These are phyloP conservation scores for Colossoma macropomum DNA, from an alignment of 2,113 vertebrate genomes.

Conservation along the genomic window DNA sequence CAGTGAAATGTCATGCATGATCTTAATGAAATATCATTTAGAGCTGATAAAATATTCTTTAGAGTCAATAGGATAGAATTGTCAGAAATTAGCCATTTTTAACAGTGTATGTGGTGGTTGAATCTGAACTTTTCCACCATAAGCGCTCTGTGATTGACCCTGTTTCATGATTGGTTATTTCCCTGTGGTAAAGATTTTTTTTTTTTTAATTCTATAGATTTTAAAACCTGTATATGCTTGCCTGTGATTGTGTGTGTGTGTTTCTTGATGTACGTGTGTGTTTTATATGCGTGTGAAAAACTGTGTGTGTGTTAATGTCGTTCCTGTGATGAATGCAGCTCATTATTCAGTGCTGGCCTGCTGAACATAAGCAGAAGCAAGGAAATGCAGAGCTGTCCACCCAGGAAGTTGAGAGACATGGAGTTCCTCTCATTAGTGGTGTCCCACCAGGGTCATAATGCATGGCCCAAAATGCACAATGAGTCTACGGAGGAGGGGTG, in stretches of 20 bases:
- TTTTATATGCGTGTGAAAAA: background rate
- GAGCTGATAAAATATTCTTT: constrained; percentile 18
- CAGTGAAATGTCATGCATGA: constrained; percentile 67
- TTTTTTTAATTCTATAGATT: background rate
- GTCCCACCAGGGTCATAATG: constrained; percentile 78
- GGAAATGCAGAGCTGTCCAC: constrained; percentile 79
- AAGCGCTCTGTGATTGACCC: background rate
- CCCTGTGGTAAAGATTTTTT: too few species aligned
- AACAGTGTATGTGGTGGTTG: background rate
- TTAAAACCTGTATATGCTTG: constrained; percentile 22
- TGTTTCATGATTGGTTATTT: too few species aligned
- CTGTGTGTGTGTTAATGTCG: constrained; percentile 44
- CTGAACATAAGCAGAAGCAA: constrained; percentile 70
- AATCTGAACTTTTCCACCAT: background rate
- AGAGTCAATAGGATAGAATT: background rate
- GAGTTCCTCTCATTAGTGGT: constrained; percentile 79
- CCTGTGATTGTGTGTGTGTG: background rate
- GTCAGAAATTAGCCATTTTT: constrained; percentile 1
- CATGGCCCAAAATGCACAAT: constrained; percentile 72
- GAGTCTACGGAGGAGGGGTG: constrained; percentile 69
- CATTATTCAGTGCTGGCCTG: constrained; percentile 73
- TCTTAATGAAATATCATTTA: constrained; percentile 24
- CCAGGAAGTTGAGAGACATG: constrained; percentile 76
- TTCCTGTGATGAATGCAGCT: constrained; percentile 69
- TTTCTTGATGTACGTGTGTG: constrained; percentile 30